These are phyloP conservation scores for Syngnathus scovelli DNA, from an alignment of 2,113 vertebrate species.

Conservation along the genomic window DNA sequence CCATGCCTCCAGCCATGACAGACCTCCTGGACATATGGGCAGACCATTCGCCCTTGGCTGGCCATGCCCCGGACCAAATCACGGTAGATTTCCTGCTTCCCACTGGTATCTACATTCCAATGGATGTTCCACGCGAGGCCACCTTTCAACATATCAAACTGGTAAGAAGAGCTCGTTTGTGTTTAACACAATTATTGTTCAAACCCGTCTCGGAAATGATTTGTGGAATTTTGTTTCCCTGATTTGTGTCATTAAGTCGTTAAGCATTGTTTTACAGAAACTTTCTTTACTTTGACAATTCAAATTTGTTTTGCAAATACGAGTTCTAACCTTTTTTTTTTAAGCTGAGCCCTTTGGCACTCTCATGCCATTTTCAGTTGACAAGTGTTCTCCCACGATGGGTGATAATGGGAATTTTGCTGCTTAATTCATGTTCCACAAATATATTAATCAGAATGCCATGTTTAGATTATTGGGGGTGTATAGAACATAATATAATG, in stretches of 20 bases:
- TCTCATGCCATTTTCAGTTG: too few species aligned
- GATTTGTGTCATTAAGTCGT: not conserved
- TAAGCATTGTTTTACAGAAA: not conserved
- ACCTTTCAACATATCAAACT: slow-evolving; percentile 94
- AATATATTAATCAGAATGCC: too few species aligned
- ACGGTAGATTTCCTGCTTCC: slow-evolving; percentile 92
- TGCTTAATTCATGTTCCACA: too few species aligned
- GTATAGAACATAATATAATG: too few species aligned
- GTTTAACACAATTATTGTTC: not conserved
- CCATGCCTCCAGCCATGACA: slow-evolving; percentile 97
- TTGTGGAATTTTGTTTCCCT: not conserved
- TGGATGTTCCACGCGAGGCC: slow-evolving; percentile 91
- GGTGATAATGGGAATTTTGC: too few species aligned
- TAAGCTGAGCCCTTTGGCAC: too few species aligned
- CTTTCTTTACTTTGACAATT: too few species aligned
- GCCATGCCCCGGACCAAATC: slow-evolving; percentile 79
- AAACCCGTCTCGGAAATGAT: not conserved
- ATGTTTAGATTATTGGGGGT: too few species aligned
- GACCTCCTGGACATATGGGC: slow-evolving; percentile 96
- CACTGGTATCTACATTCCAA: slow-evolving; percentile 93
- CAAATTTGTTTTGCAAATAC: too few species aligned
- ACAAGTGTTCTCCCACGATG: too few species aligned
- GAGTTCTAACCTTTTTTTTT: too few species aligned
- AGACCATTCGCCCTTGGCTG: slow-evolving; percentile 82
- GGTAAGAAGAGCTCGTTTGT: slow-evolving; percentile 62